phyloP scores from a whole-genome alignment of 2,888 invertebrate species.

The Ptychoptera contaminata region DNA sequence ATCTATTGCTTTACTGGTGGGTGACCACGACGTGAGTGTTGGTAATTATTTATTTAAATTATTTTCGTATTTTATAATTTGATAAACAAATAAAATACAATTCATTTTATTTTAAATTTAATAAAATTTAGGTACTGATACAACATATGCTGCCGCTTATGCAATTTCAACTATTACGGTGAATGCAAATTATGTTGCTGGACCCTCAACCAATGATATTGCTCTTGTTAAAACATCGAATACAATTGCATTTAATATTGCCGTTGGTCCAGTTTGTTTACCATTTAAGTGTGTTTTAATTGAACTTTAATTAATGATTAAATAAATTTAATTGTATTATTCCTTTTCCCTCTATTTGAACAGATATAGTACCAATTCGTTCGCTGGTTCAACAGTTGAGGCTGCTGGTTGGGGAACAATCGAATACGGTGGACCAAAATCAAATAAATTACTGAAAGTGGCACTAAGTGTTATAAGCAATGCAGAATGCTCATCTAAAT shows the following conservation, averaged over 20 bases:
- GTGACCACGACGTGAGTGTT: constrained; percentile 7
- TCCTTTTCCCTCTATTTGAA: background rate
- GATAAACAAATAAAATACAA: background rate
- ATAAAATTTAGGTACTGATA: constrained; percentile 4
- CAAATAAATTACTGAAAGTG: constrained; percentile 34
- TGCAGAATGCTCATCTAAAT: constrained; percentile 20
- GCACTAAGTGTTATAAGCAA: constrained; percentile 29
- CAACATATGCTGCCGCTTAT: constrained; percentile 7
- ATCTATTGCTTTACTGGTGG: constrained; percentile 5
- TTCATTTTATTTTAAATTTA: background rate
- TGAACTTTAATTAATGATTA: background rate
- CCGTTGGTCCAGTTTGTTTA: constrained; percentile 10
- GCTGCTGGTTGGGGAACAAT: constrained; percentile 37
- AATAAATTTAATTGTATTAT: background rate
- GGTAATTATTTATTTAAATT: background rate
- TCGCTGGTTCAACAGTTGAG: constrained; percentile 15
- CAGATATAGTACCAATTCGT: constrained; percentile 7
- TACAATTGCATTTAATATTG: constrained; percentile 7
- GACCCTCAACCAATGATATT: constrained; percentile 8
- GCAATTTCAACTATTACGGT: constrained; percentile 2
- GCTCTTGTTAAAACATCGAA: constrained; percentile 6
- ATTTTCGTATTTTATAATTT: background rate
- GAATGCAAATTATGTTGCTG: constrained; percentile 5
- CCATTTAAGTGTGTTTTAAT: constrained; percentile 7
- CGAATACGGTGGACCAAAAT: constrained; percentile 31